Conservation (phyloP, 2,113 vertebrate genomes). For the Corythaeola cristata region DNA sequence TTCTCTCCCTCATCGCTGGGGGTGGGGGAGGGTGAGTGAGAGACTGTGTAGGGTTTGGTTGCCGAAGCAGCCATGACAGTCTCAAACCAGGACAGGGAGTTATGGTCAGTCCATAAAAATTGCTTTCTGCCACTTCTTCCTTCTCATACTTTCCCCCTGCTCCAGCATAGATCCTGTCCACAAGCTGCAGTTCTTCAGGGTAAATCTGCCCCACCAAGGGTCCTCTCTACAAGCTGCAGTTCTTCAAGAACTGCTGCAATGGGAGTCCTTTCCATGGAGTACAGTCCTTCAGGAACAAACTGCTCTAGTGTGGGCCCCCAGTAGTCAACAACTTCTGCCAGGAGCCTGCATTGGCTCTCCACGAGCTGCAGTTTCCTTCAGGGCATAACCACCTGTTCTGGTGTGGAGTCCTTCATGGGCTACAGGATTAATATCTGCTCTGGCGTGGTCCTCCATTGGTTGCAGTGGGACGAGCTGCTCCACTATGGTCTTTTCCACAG, state of each 20-base stretch:
- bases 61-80: too few species aligned
- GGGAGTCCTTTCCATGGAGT: too few species aligned
- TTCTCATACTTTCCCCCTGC: neutral
- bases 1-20: too few species aligned
- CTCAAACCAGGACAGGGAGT: too few species aligned
- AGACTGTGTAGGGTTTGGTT: too few species aligned
- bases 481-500: neutral
- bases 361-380: neutral
- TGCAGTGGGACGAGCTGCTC: neutral
- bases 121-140: neutral
- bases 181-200: too few species aligned
- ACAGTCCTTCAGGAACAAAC: neutral
- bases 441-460: neutral
- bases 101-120: neutral
- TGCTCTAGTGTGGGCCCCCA: neutral
- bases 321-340: neutral
- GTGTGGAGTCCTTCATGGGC: too few species aligned
- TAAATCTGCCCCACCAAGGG: too few species aligned
- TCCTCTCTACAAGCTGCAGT: neutral
- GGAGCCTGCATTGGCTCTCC: neutral
- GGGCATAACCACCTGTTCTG: neutral
- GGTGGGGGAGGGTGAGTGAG: too few species aligned
- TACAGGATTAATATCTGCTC: neutral
- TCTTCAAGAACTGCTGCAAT: neutral
- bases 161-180: neutral